phyloP scores from a whole-genome alignment of 2,797 vertebrate genomes.

The Smutsia temminckii region DNA sequence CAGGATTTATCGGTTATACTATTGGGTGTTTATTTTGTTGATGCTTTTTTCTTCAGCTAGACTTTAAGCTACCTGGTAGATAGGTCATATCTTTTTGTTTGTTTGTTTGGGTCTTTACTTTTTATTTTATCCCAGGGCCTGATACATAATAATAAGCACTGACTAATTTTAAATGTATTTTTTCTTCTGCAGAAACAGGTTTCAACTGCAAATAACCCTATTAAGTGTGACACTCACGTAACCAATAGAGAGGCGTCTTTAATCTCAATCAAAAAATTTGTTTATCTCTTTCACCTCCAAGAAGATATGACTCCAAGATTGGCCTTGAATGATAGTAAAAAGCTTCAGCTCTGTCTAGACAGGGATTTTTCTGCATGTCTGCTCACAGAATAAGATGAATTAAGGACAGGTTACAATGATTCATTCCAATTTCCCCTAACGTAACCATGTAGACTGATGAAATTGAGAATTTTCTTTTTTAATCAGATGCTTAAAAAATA shows the following conservation, averaged over 20 bases:
- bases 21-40: not conserved
- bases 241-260: not conserved
- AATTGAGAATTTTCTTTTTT: not conserved
- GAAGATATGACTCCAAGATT: slow-evolving; percentile 19
- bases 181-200: not conserved
- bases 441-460: not conserved
- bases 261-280: slow-evolving; percentile 22
- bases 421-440: not conserved
- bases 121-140: not conserved
- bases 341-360: slow-evolving; percentile 65
- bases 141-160: not conserved
- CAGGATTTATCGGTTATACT: not conserved
- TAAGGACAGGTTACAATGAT: not conserved
- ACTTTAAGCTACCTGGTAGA: not conserved
- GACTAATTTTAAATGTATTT: not conserved
- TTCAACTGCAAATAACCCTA: not conserved
- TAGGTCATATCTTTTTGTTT: not conserved
- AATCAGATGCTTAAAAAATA: not conserved
- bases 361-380: slow-evolving; percentile 63
- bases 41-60: not conserved
- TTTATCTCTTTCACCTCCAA: slow-evolving; percentile 15
- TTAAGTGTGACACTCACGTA: not conserved
- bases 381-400: slow-evolving; percentile 38
- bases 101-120: not conserved
- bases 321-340: not conserved